Conservation (phyloP, 1,140 invertebrate species). For the Cotesia vestalis region DNA sequence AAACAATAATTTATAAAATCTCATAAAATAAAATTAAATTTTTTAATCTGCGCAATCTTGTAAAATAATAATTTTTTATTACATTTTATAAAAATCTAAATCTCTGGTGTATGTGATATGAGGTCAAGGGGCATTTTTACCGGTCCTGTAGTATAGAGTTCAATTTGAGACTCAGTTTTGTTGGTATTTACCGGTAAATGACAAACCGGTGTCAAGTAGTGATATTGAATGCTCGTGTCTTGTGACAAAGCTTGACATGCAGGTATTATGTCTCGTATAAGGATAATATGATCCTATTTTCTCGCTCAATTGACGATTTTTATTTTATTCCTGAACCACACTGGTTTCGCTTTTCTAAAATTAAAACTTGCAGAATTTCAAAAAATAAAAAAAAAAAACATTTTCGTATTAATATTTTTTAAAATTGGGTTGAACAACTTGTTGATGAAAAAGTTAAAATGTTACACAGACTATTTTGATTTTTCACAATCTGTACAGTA, state of each 20-base stretch:
- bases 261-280: conserved; percentile 19
- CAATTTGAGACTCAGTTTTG: conserved; percentile 38
- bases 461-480: too few relatives aligned
- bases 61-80: too few relatives aligned
- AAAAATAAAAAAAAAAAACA: too few relatives aligned
- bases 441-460: too few relatives aligned
- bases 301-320: conserved; percentile 22
- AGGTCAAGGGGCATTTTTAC: conserved; percentile 45
- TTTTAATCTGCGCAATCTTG: too few relatives aligned
- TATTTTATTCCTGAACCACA: conserved; percentile 5
- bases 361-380: too few relatives aligned
- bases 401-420: too few relatives aligned
- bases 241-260: conserved; percentile 55
- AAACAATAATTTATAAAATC: too few relatives aligned
- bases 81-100: too few relatives aligned
- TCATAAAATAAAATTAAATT: too few relatives aligned
- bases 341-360: conserved; percentile 5
- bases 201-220: conserved; percentile 53
- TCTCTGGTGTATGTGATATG: background rate
- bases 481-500: too few relatives aligned
- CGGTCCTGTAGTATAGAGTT: conserved; percentile 15
- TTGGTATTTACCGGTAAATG: conserved; percentile 45
- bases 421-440: too few relatives aligned
- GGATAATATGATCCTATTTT: conserved; percentile 24
- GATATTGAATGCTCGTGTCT: conserved; percentile 55